These are phyloP conservation scores for Ormyrus labotus DNA, from an alignment of 2,888 invertebrate species.

Conservation along the genomic window DNA sequence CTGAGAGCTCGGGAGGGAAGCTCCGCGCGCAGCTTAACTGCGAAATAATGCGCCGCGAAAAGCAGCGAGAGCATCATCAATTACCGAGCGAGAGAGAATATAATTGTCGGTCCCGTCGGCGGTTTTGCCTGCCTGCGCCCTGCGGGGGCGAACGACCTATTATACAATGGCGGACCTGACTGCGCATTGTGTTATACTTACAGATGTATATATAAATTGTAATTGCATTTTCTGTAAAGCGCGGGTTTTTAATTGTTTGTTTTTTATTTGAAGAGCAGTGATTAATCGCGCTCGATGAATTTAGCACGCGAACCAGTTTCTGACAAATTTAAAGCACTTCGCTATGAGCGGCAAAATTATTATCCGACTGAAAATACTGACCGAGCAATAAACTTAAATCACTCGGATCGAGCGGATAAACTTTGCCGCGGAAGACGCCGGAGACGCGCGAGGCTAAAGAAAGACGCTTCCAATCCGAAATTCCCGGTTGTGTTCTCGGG, in stretches of 20 bases:
- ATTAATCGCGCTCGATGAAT: slow-evolving; percentile 2
- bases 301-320: too few species aligned
- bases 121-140: slow-evolving; percentile 37
- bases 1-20: neutral
- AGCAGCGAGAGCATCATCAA: slow-evolving; percentile 65
- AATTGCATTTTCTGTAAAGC: too few species aligned
- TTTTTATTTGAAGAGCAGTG: neutral
- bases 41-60: slow-evolving; percentile 67
- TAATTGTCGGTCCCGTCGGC: slow-evolving; percentile 49
- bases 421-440: too few species aligned
- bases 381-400: too few species aligned
- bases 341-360: too few species aligned
- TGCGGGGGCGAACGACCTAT: slow-evolving; percentile 16
- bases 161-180: neutral
- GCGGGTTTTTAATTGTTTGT: too few species aligned
- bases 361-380: too few species aligned
- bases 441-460: neutral
- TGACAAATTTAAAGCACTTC: too few species aligned
- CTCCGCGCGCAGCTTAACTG: slow-evolving; percentile 59
- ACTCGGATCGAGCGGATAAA: too few species aligned
- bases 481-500: neutral
- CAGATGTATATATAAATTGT: too few species aligned
- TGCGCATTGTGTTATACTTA: neutral
- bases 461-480: neutral
- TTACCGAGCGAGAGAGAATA: slow-evolving; percentile 58